Evolutionary conservation across 2,113 vertebrate genomes (phyloP).

Genomic region (Periophthalmus modestus): DNA sequence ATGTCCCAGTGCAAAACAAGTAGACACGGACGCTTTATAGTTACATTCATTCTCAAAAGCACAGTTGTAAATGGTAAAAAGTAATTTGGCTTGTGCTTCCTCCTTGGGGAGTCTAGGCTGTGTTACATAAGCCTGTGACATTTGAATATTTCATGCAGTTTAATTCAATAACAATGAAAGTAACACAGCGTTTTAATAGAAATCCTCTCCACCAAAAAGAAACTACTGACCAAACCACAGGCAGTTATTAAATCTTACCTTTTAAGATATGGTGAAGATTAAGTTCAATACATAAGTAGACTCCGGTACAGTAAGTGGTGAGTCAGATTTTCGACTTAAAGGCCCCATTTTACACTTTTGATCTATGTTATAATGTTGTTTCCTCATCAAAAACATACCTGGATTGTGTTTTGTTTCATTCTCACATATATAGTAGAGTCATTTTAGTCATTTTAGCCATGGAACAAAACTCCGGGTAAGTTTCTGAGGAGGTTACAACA

Average conservation of each 20-base stretch:
- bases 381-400: too few relatives aligned
- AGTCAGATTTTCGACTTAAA: too few relatives aligned
- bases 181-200: not conserved
- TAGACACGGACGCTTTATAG: not conserved
- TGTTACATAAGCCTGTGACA: not conserved
- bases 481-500: too few relatives aligned
- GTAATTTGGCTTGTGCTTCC: not conserved
- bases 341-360: too few relatives aligned
- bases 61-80: not conserved
- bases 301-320: too few relatives aligned
- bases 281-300: not conserved
- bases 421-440: too few relatives aligned
- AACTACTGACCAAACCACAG: not conserved
- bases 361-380: too few relatives aligned
- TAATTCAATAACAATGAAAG: conserved; percentile 1
- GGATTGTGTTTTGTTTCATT: too few relatives aligned
- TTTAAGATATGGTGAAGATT: not conserved
- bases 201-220: not conserved
- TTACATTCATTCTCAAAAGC: not conserved
- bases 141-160: not conserved
- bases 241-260: not conserved
- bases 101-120: not conserved
- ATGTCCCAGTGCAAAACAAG: not conserved
- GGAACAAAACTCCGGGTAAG: too few relatives aligned
- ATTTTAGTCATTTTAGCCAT: too few relatives aligned